Evolutionary conservation across 2,113 vertebrate species (phyloP), one percentile per base, ranked within the genome.

Genomic region (Amblyopsis rosae): DNA sequence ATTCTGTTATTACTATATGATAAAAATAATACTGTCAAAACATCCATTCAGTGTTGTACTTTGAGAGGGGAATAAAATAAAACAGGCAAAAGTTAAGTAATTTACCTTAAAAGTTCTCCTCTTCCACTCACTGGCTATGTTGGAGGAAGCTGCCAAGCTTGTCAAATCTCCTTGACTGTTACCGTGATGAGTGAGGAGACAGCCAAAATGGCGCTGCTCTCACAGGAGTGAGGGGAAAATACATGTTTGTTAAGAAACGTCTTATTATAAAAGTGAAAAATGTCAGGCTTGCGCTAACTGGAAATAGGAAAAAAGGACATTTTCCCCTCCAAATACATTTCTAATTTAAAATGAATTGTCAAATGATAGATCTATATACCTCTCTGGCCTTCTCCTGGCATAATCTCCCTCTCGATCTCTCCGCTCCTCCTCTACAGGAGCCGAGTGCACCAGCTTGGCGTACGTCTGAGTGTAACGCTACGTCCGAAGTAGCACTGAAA

Each of bases 231-330:
- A 56, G 35, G 72, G 59, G 75, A 65, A 78, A 81, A 85, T 88
- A 78, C 84, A 89, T 81, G 91, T 90, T 85, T 84, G 88, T 74
- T 82, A 89, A 90, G 83, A 73, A 82, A 82, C 67, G 17, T 82
- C 85, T 92, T 84, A 86, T 91, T 91, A 91, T 80, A 79, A 82
- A 86, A 82, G 65, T 82, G 82, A 90, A 90, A 83, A 67, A 75
- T 84, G 82, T 89, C 81, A 79, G 79, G 73, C 76, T 73, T 76
- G 80, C 66, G 78, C 74, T 65, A 72, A 70, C 56, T 33, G 69
- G 80, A 82, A 79, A 58, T 72, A 6, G 26, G 26, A 26, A 26
- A 26, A 26, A 54, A 49, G 50, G 55, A 71, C 70, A 49, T 75
- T 86, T 85, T 81, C 65, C 35, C 51, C 5, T 13, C 51, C 51